Evolutionary conservation across 2,888 invertebrate species (phyloP), one percentile per base, ranked within the genome.

Genomic region (Trichacis sp.): DNA sequence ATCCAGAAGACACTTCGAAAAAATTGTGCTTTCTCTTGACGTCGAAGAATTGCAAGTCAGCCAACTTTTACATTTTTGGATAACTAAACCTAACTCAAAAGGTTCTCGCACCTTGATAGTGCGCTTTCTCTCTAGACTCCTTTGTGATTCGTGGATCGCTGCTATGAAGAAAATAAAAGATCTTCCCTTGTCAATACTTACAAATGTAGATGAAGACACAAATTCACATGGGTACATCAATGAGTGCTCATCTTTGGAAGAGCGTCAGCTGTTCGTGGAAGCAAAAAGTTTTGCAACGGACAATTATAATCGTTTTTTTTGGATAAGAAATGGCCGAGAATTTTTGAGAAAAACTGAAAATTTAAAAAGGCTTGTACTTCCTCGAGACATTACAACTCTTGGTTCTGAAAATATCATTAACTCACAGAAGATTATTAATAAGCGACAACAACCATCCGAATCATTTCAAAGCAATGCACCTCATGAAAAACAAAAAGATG

Each of bases 211-310:
- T 3, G 3, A 11, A 6, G n/a, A 18, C 24, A 50, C 19, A n/a
- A 40, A n/a, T n/a, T n/a, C n/a, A n/a, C n/a, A n/a, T n/a, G n/a
- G 38, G 1, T 50, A 40, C 12, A 50, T 50, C 1, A 50, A 50
- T 20, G 40, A 50, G 8, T 20, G 40, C 4, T 38, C 38, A 1
- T 40, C 50, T 5, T 12, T n/a, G 1, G 12, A 2, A 1, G 40
- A 50, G 20, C 17, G 38, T 19, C 40, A 20, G 12, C 1, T 5
- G 1, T 19, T 50, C 1, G 2, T 9, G 14, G 38, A 38, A 24
- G 50, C 50, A 3, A 50, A 19, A 19, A 38, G n/a, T 1, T 49
- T 36, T 18, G 36, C 49, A 1, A 15, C 3, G n/a, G 19, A 11
- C 6, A 49, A 49, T 12, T 5, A 18, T 11, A 36, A 11, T 49